These are phyloP conservation scores for Labrus mixtus DNA, from an alignment of 2,113 vertebrate species.

Conservation along the genomic window DNA sequence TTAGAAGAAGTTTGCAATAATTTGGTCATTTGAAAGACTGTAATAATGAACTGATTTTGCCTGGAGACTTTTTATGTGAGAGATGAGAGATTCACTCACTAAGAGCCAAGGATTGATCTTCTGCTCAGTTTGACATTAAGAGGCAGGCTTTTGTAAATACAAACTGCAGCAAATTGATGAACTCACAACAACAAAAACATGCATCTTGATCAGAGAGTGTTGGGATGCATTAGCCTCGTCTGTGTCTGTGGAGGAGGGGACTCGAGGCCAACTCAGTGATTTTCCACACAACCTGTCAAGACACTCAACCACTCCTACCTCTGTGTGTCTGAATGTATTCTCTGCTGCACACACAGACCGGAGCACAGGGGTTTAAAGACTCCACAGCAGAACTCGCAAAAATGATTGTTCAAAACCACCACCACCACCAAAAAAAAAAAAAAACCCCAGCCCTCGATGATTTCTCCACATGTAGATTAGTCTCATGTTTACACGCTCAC, in stretches of 20 bases:
- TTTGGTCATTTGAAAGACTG: background rate
- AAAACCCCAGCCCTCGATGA: background rate
- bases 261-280: constrained; percentile 48
- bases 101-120: background rate
- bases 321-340: constrained; percentile 45
- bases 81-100: too few species aligned
- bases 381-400: background rate
- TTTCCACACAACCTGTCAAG: constrained; percentile 61
- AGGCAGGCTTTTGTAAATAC: constrained; percentile 21
- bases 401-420: background rate
- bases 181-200: background rate
- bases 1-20: constrained; percentile 17
- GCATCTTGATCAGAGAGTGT: background rate
- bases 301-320: constrained; percentile 70
- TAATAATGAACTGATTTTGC: background rate
- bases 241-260: background rate
- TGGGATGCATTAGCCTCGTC: background rate
- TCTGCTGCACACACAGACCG: constrained; percentile 16
- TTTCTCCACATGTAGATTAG: background rate
- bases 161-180: background rate
- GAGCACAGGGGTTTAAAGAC: constrained; percentile 12
- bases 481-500: background rate
- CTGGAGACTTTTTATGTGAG: background rate
- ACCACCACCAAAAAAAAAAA: background rate
- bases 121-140: background rate